Conservation (phyloP, 2,888 invertebrate genomes). For the Gastrophysa polygoni region DNA sequence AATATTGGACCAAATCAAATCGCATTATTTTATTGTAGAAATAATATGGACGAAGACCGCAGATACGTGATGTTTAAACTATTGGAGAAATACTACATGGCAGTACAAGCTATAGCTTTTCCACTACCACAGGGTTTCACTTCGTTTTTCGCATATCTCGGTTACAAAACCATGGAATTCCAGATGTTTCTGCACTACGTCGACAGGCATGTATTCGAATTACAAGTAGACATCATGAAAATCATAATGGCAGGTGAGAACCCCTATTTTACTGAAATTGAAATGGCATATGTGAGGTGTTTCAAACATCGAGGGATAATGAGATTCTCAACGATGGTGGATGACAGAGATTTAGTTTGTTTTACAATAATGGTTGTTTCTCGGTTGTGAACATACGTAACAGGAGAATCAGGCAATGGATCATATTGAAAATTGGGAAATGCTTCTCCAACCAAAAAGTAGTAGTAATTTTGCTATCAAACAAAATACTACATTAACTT, state of each 20-base stretch:
- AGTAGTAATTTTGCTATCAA: too few relatives aligned
- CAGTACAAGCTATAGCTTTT: constrained; percentile 80
- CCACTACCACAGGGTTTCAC: constrained; percentile 86
- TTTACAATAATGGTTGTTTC: too few relatives aligned
- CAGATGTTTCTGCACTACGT: constrained; percentile 84
- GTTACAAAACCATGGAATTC: constrained; percentile 78
- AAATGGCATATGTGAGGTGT: too few relatives aligned
- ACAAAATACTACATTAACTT: too few relatives aligned
- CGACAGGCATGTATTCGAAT: constrained; percentile 80
- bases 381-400: too few relatives aligned
- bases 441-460: too few relatives aligned
- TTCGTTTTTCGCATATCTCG: constrained; percentile 87
- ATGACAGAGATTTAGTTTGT: too few relatives aligned
- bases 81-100: constrained; percentile 81
- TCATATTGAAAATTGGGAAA: too few relatives aligned
- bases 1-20: not conserved
- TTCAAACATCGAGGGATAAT: too few relatives aligned
- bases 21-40: constrained; percentile 61
- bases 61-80: constrained; percentile 76
- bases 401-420: too few relatives aligned
- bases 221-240: constrained; percentile 88
- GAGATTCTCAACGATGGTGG: too few relatives aligned
- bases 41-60: constrained; percentile 73
- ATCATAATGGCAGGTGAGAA: constrained; percentile 77
- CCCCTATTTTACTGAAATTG: too few relatives aligned